Conservation (phyloP, 2,888 invertebrate species). For the Lottia scabra region DNA sequence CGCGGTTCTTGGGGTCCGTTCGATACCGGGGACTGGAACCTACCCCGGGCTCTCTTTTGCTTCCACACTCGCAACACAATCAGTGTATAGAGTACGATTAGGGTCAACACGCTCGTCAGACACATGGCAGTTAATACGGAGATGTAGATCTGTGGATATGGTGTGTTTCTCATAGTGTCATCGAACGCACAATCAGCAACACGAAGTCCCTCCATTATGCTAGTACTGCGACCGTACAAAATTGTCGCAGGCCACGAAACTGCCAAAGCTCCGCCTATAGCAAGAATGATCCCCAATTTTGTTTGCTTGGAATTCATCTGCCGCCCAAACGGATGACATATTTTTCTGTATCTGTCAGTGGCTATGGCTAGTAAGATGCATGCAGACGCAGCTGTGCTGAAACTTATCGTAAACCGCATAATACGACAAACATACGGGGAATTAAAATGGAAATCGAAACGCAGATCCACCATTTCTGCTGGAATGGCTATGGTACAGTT, state of each 20-base stretch:
- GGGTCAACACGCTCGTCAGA: conserved; percentile 22
- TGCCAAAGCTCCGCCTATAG: conserved; percentile 24
- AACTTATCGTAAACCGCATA: conserved; percentile 17
- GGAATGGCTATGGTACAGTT: conserved; percentile 39
- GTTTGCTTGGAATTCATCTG: conserved; percentile 37
- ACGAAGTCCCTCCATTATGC: conserved; percentile 15
- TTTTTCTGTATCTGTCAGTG: conserved; percentile 38
- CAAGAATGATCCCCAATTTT: conserved; percentile 26
- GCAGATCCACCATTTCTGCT: conserved; percentile 35
- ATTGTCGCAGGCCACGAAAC: conserved; percentile 37
- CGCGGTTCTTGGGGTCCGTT: neutral
- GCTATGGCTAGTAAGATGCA: conserved; percentile 34
- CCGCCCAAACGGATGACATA: conserved; percentile 37
- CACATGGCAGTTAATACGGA: conserved; percentile 16
- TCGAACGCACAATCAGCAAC: conserved; percentile 17
- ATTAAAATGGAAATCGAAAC: conserved; percentile 25
- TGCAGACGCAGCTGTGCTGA: conserved; percentile 27
- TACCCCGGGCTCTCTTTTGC: conserved; percentile 4
- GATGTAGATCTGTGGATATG: conserved; percentile 14
- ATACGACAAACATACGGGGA: conserved; percentile 13
- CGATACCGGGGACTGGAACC: neutral
- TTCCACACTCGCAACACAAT: conserved; percentile 25
- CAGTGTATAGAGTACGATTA: conserved; percentile 28
- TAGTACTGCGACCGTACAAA: conserved; percentile 33
- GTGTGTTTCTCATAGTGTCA: conserved; percentile 10